Evolutionary conservation across 1,140 invertebrate genomes (phyloP).

Genomic region (Drosophila kanapiae): DNA sequence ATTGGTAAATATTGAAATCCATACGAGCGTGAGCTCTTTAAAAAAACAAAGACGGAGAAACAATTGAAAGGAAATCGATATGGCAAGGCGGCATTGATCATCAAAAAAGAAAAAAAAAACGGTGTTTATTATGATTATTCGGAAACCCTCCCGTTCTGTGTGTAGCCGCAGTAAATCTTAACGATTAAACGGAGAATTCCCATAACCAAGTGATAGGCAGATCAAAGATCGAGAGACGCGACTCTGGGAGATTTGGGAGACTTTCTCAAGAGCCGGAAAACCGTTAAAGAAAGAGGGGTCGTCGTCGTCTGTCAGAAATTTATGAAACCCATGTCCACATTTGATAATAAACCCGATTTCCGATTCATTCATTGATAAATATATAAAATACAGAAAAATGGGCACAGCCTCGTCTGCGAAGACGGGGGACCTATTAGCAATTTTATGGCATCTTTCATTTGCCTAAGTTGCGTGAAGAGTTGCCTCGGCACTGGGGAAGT

Average conservation of each 20-base stretch:
- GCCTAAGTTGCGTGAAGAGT: slow-evolving; percentile 70
- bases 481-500: background rate
- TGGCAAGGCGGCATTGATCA: slow-evolving; percentile 18
- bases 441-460: slow-evolving; percentile 76
- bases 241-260: slow-evolving; percentile 2
- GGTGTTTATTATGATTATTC: slow-evolving; percentile 23
- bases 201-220: slow-evolving; percentile 36
- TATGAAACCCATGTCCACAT: slow-evolving; percentile 60
- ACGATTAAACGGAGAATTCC: slow-evolving; percentile 31
- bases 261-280: slow-evolving; percentile 54
- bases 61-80: slow-evolving; percentile 38
- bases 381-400: slow-evolving; percentile 50
- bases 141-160: slow-evolving; percentile 13
- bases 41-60: slow-evolving; percentile 25
- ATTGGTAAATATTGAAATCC: slow-evolving; percentile 74
- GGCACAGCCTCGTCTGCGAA: slow-evolving; percentile 37
- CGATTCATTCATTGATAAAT: slow-evolving; percentile 59
- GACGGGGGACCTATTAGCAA: slow-evolving; percentile 59
- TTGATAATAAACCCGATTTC: slow-evolving; percentile 63
- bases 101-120: slow-evolving; percentile 5
- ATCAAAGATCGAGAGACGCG: slow-evolving; percentile 29
- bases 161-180: slow-evolving; percentile 16
- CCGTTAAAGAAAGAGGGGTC: slow-evolving; percentile 49
- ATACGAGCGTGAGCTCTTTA: slow-evolving; percentile 26
- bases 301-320: slow-evolving; percentile 48